Evolutionary conservation across 2,797 vertebrate genomes (phyloP).

Genomic region (Peromyscus melanophrys): DNA sequence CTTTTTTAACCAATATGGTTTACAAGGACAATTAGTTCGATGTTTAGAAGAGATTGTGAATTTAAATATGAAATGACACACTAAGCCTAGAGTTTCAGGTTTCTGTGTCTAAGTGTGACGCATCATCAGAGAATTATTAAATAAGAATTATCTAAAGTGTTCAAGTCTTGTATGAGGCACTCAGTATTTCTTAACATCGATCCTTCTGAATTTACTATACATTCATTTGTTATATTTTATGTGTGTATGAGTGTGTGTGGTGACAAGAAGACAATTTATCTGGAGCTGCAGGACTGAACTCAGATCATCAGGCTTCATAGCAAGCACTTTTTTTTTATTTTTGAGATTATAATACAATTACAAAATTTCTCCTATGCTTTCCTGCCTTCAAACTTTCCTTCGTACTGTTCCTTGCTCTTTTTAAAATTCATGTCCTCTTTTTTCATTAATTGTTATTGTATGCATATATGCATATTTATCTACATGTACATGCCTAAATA

Average conservation of each 20-base stretch:
- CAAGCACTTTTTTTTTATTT: neutral
- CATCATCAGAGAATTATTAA: constrained; percentile 7
- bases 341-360: neutral
- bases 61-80: neutral
- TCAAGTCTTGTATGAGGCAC: neutral
- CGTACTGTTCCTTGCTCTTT: neutral
- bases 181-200: neutral
- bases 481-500: neutral
- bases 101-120: neutral
- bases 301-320: neutral
- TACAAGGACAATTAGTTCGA: neutral
- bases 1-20: neutral
- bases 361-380: neutral
- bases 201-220: neutral
- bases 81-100: neutral
- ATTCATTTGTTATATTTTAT: neutral
- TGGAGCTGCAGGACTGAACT: neutral
- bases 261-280: neutral
- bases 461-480: too few relatives aligned
- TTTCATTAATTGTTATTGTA: neutral
- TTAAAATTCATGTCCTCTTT: neutral
- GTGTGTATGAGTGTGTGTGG: neutral
- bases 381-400: too few relatives aligned
- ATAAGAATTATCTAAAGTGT: neutral
- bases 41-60: neutral